These are phyloP conservation scores for Oxygymnocypris stewartii DNA, from an alignment of 2,113 vertebrate species.

Conservation along the genomic window DNA sequence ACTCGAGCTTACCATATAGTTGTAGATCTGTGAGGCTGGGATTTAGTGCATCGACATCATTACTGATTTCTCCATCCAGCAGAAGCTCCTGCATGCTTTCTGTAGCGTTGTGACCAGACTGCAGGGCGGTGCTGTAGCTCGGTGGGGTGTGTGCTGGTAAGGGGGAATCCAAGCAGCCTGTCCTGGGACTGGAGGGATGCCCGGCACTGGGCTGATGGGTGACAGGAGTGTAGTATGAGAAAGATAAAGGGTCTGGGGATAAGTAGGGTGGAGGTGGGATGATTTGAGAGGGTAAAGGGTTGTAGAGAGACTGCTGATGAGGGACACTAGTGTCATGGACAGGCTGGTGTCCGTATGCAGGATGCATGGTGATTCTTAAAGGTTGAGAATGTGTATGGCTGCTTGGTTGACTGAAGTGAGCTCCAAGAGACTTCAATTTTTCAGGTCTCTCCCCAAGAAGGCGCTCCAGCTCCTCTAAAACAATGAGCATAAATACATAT, in stretches of 20 bases:
- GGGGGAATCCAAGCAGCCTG: constrained; percentile 71
- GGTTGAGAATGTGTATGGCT: constrained; percentile 63
- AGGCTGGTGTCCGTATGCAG: constrained; percentile 65
- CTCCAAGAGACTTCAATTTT: constrained; percentile 72
- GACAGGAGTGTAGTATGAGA: constrained; percentile 71
- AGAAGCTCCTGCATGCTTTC: constrained; percentile 81
- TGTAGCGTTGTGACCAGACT: constrained; percentile 70
- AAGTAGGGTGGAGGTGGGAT: constrained; percentile 61
- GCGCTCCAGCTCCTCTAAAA: constrained; percentile 87
- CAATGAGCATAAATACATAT: constrained; percentile 12
- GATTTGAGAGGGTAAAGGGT: constrained; percentile 55
- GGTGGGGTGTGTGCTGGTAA: constrained; percentile 80
- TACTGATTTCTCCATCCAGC: constrained; percentile 82
- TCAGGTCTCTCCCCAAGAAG: constrained; percentile 85
- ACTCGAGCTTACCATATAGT: constrained; percentile 77
- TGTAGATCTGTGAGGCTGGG: constrained; percentile 93
- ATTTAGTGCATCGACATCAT: constrained; percentile 88
- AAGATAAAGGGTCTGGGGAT: constrained; percentile 67
- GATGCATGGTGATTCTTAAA: constrained; percentile 58
- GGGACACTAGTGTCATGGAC: constrained; percentile 61
- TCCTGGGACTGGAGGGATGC: constrained; percentile 64
- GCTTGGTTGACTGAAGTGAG: constrained; percentile 60
- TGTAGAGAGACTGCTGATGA: constrained; percentile 63
- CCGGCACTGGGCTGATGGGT: constrained; percentile 70
- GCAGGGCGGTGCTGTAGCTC: constrained; percentile 68